phyloP scores from a whole-genome alignment of 2,797 vertebrate genomes.

The Cygnus olor region DNA sequence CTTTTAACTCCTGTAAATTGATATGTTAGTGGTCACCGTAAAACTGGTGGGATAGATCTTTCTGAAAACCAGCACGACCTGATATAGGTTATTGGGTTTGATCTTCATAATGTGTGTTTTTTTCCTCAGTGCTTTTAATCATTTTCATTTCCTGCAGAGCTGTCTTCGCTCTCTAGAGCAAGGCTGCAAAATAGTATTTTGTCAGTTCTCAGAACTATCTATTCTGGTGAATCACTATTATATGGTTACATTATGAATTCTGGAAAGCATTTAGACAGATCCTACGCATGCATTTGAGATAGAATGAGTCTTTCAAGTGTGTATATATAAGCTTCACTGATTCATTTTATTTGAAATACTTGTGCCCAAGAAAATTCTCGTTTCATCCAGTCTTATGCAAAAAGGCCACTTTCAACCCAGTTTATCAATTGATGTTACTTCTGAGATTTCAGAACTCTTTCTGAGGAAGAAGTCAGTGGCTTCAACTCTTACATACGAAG shows the following conservation, averaged over 20 bases:
- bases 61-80: neutral
- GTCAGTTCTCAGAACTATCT: neutral
- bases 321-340: neutral
- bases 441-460: neutral
- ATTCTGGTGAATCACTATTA: neutral
- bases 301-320: neutral
- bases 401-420: accelerated
- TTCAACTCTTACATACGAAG: neutral
- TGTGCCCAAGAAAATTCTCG: neutral
- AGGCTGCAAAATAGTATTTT: neutral
- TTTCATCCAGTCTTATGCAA: neutral
- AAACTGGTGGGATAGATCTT: neutral
- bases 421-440: neutral
- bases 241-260: neutral
- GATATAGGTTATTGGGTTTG: neutral
- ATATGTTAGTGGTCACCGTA: neutral
- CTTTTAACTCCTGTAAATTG: neutral
- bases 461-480: neutral
- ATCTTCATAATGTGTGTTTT: neutral
- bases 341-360: neutral
- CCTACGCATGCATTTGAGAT: neutral
- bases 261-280: neutral
- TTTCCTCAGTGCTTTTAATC: neutral
- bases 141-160: neutral
- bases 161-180: neutral